These are phyloP conservation scores for Zenarchopterus dispar DNA, from an alignment of 2,797 vertebrate species.

Conservation along the genomic window DNA sequence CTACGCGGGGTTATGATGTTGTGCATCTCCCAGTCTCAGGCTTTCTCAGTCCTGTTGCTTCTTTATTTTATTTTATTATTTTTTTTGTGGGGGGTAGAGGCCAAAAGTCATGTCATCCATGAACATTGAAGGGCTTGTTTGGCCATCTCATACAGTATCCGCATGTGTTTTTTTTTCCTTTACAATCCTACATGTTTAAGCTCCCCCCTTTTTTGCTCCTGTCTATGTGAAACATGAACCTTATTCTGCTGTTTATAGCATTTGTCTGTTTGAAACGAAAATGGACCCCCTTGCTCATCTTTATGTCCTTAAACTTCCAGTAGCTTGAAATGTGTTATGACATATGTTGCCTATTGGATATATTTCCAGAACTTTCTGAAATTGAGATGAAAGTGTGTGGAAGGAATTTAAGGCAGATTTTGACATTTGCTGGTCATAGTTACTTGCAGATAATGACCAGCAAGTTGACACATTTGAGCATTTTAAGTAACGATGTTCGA, in stretches of 20 bases:
- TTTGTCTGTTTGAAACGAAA: slow-evolving; percentile 47
- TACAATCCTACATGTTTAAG: slow-evolving; percentile 43
- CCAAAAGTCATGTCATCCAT: slow-evolving; percentile 45
- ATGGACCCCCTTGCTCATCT: slow-evolving; percentile 31
- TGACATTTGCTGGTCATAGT: slow-evolving; percentile 19
- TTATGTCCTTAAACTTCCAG: slow-evolving; percentile 16
- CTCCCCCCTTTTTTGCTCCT: slow-evolving; percentile 44
- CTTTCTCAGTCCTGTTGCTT: slow-evolving; percentile 56
- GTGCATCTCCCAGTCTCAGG: slow-evolving; percentile 45
- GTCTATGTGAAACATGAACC: slow-evolving; percentile 48
- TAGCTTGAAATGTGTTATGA: slow-evolving; percentile 34
- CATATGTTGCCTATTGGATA: not conserved
- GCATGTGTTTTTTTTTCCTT: slow-evolving; percentile 71
- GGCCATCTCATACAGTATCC: slow-evolving; percentile 48
- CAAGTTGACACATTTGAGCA: slow-evolving; percentile 32
- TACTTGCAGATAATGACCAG: slow-evolving; percentile 13
- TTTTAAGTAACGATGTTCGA: slow-evolving; percentile 42
- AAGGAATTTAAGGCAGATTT: slow-evolving; percentile 30
- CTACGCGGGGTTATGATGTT: slow-evolving; percentile 45
- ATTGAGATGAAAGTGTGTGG: slow-evolving; percentile 13
- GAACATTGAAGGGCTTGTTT: slow-evolving; percentile 33
- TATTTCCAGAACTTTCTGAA: slow-evolving; percentile 1
- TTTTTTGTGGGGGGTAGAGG: slow-evolving; percentile 8
- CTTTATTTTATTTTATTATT: slow-evolving; percentile 5
- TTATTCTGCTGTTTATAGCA: slow-evolving; percentile 48